Base-by-base conservation (phyloP, 2,113 vertebrate genomes). In the Lucifuga dentata region DNA sequence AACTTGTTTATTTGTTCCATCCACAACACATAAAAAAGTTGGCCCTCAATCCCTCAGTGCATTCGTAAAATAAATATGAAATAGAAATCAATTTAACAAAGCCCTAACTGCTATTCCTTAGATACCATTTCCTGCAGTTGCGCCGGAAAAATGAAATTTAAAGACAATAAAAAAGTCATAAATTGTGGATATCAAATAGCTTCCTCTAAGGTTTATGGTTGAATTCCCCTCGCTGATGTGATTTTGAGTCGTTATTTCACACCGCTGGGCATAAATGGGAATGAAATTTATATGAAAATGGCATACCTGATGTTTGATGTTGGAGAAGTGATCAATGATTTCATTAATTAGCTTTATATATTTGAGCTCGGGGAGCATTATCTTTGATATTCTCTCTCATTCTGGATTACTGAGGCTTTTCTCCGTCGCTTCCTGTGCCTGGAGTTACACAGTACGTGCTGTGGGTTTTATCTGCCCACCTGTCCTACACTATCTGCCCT, bases 31-130 rank as follows among this genome's bases (percentile, higher is more conserved):
- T 87, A 84, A 90, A 74, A 91, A 85, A 84, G 76, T 82, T 83
- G 55, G 59, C 81, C 80, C 73, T 59, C 48, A 46, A 53, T 85
- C 53, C 81, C 81, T 73, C 19, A 7, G 68, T 2, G 50, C 76
- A n/a, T 81, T 39, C 46, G 56, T 79, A 78, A 87, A 87, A 87
- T 83, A 90, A 90, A 90, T 83, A 86, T 77, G 82, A 86, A 86
- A 81, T 35, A 86, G 75, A 87, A 87, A 91, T 90, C 89, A 76
- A 87, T 91, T 90, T 83, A 89, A 83, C 86, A 71, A 81, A 86
- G 75, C 82, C 66, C 67, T 89, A 90, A 89, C 83, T 73, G 90
- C 79, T 72, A 73, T 73, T 85, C 82, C 66, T 74, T 21, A 0
- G 84, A 77, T 81, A 79, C 66, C 71, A 69, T 88, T 86, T 80